Conservation (phyloP, 2,888 invertebrate species). For the Erpobdella octoculata region DNA sequence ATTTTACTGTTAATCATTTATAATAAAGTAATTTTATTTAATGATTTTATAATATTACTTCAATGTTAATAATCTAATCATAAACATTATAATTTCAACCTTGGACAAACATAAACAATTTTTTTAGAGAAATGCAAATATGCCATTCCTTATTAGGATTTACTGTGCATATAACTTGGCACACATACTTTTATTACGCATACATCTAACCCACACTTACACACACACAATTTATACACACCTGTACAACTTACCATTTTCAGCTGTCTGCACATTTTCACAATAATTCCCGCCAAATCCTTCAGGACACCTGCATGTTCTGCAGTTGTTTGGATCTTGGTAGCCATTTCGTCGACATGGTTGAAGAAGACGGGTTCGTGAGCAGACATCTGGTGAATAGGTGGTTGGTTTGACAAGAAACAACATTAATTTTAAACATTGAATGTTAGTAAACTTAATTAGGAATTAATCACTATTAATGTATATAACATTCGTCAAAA, state of each 20-base stretch:
- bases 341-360: slow-evolving; percentile 46
- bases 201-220: not conserved
- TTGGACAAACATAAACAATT: not conserved
- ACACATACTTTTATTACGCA: no score
- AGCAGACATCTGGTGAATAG: not conserved
- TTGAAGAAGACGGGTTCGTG: slow-evolving; percentile 26
- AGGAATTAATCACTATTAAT: no score
- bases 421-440: not conserved
- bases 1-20: no score
- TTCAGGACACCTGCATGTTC: slow-evolving; percentile 46
- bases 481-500: no score
- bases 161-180: no score
- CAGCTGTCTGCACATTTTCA: slow-evolving; percentile 39
- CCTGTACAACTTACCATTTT: slow-evolving; percentile 30
- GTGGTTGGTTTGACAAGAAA: no score
- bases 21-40: not conserved
- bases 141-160: no score
- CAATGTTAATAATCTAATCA: no score
- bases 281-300: slow-evolving; percentile 45
- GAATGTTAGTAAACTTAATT: no score
- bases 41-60: no score
- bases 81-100: not conserved
- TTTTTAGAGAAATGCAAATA: no score
- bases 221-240: not conserved
- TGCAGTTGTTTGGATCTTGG: slow-evolving; percentile 47